These are phyloP conservation scores for Sinosuthora webbiana DNA, from an alignment of 2,113 vertebrate species.

Conservation along the genomic window DNA sequence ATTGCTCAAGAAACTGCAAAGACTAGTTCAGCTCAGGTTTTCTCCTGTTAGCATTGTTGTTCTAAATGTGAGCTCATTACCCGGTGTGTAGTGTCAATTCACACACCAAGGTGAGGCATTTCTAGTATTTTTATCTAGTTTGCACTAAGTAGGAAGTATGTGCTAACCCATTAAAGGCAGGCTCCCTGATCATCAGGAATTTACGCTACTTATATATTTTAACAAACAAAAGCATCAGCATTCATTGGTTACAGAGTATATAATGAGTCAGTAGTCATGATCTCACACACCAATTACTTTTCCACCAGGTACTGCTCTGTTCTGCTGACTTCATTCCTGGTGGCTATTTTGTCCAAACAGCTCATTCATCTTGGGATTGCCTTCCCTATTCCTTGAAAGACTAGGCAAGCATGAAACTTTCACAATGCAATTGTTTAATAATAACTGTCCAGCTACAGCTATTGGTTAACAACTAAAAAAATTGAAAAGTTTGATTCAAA, in stretches of 20 bases:
- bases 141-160: background rate
- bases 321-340: background rate
- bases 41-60: background rate
- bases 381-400: background rate
- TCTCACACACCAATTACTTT: background rate
- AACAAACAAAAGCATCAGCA: background rate
- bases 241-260: background rate
- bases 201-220: background rate
- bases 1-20: no score
- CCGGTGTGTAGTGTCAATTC: background rate
- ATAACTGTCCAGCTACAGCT: background rate
- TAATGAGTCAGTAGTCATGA: background rate
- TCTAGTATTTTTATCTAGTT: background rate
- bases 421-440: background rate
- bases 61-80: background rate
- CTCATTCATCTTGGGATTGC: background rate
- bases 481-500: background rate
- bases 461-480: background rate
- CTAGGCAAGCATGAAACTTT: background rate
- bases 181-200: background rate
- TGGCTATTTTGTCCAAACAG: background rate
- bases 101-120: background rate
- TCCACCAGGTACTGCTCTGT: background rate
- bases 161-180: background rate
- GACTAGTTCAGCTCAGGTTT: background rate